phyloP scores from a whole-genome alignment of 1,140 invertebrate species.

The Magallana gigas region DNA sequence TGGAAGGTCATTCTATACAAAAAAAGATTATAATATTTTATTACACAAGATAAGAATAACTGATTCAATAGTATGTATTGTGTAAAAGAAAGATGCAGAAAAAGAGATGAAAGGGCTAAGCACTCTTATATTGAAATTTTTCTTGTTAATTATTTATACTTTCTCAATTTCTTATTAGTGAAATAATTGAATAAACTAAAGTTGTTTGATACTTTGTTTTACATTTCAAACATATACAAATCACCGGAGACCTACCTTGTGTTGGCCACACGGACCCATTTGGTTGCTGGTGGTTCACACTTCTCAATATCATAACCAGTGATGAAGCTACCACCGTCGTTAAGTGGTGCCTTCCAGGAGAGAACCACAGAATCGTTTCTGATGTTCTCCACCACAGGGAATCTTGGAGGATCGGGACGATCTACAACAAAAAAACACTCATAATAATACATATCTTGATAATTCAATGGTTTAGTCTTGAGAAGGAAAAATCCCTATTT shows the following conservation, averaged over 20 bases:
- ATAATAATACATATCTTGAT: too few species aligned
- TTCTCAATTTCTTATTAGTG: too few species aligned
- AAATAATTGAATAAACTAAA: too few species aligned
- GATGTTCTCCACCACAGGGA: slow-evolving; percentile 94
- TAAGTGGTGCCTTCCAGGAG: slow-evolving; percentile 95
- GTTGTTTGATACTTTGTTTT: too few species aligned
- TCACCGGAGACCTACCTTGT: slow-evolving; percentile 82
- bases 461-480: too few species aligned
- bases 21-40: neutral
- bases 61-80: neutral
- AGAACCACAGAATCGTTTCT: slow-evolving; percentile 96
- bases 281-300: slow-evolving; percentile 91
- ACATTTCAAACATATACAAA: too few species aligned
- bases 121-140: neutral
- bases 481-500: too few species aligned
- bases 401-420: slow-evolving; percentile 96
- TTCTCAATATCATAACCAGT: slow-evolving; percentile 98
- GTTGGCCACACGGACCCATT: slow-evolving; percentile 96
- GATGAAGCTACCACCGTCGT: slow-evolving; percentile 93
- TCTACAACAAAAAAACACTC: slow-evolving; percentile 81
- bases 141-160: too few species aligned
- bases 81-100: too few species aligned
- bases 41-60: too few species aligned
- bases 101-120: too few species aligned
- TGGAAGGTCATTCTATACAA: slow-evolving; percentile 78